Evolutionary conservation across 2,113 vertebrate species (phyloP), one percentile per base, ranked within the genome.

Genomic region (Mirza zaza): DNA sequence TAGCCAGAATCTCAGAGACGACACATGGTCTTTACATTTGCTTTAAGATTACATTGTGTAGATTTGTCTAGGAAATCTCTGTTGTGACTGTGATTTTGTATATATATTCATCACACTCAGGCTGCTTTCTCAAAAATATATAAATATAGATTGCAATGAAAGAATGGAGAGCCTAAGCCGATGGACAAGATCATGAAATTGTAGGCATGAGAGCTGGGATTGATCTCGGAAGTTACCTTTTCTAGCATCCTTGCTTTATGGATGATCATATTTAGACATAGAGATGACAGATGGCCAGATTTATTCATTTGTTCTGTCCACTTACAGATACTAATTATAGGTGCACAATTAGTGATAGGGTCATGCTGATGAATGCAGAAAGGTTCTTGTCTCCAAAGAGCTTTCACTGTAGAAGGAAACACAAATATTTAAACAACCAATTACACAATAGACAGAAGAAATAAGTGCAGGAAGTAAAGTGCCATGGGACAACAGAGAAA

Each of bases 61-160:
- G 6, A 10, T 23, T 29, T 12, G 0, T 82, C 11, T 29, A 1
- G 4, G 27, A 52, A 65, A 83, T 2, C 10, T 21, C 48, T 21
- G 0, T 32, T 59, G 50, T n/a, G 39, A 14, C 25, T 83, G 29
- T 5, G 32, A 1, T 36, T 86, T 20, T 36, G 8, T 75, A 2
- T 8, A 4, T 17, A 0, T 23, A 14, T 11, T 3, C 5, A 18
- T 32, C 34, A 4, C 32, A 50, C 3, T 9, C 63, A 29, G 0
- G 3, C 8, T 32, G 21, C 29, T 83, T 50, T 67, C 70, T 39
- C 48, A 34, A 23, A 23, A 73, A n/a, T 7, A 21, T 1, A 25
- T 32, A 18, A 5, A 7, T 34, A 7, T 39, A 67, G 14, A 20
- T 29, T 27, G 8, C 10, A 11, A 34, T 2, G 34, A 15, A 48